Conservation (phyloP, 92 coral and sea anemone genomes). For the Palythoa heliodiscus region DNA sequence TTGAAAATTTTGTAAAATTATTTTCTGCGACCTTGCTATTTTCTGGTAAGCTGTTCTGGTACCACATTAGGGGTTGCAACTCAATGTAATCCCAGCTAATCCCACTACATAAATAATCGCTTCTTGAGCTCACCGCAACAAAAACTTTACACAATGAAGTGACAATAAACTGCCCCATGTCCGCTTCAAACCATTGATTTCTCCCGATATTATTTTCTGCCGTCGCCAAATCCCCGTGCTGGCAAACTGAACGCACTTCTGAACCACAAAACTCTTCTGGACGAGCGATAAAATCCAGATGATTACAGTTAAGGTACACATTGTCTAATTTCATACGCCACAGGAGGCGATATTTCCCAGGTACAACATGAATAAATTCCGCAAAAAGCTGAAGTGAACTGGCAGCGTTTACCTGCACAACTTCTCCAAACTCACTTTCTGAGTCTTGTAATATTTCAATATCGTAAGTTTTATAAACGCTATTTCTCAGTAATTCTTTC, state of each 20-base stretch:
- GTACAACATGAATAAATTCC: slow-evolving; percentile 57
- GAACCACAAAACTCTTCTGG: slow-evolving; percentile 65
- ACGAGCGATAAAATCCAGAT: slow-evolving; percentile 61
- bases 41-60: background rate
- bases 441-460: slow-evolving; percentile 54
- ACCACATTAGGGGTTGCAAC: slow-evolving; percentile 46
- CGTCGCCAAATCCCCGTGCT: slow-evolving; percentile 45
- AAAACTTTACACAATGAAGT: slow-evolving; percentile 56
- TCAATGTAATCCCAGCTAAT: slow-evolving; percentile 75
- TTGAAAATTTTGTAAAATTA: background rate
- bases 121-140: slow-evolving; percentile 68
- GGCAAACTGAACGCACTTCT: slow-evolving; percentile 61
- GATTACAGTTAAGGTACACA: slow-evolving; percentile 56
- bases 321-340: slow-evolving; percentile 73
- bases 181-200: slow-evolving; percentile 60
- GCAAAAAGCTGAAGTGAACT: slow-evolving; percentile 63
- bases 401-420: slow-evolving; percentile 58
- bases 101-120: slow-evolving; percentile 67
- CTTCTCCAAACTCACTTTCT: slow-evolving; percentile 68
- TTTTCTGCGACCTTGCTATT: background rate
- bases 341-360: slow-evolving; percentile 60
- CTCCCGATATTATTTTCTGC: slow-evolving; percentile 58
- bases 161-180: slow-evolving; percentile 67
- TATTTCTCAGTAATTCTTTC: slow-evolving; percentile 34
- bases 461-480: slow-evolving; percentile 46